Evolutionary conservation across 2,797 vertebrate genomes (phyloP).

Genomic region (Hemitrygon akajei): DNA sequence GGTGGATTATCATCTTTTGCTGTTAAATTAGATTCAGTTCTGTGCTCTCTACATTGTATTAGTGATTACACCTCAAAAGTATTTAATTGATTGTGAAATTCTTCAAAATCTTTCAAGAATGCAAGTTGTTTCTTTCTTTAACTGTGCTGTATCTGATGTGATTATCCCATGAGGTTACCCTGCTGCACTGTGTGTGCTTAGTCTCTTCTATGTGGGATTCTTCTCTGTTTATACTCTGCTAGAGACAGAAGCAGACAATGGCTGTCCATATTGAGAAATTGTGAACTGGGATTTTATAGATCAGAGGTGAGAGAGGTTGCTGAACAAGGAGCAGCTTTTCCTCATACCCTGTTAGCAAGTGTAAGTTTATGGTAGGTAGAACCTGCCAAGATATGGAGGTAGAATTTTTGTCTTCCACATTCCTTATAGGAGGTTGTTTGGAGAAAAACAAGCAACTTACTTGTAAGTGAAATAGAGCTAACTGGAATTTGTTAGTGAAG

Average conservation of each 20-base stretch:
- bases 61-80: not conserved
- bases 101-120: not conserved
- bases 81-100: not conserved
- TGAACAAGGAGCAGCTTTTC: not conserved
- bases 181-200: not conserved
- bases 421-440: not conserved
- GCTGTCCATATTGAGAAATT: not conserved
- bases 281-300: not conserved
- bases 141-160: not conserved
- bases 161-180: not conserved
- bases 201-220: not conserved
- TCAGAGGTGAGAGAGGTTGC: not conserved
- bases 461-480: not conserved
- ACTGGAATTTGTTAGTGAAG: not conserved
- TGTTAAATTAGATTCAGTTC: not conserved
- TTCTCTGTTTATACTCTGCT: not conserved
- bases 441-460: not conserved
- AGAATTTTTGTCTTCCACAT: not conserved
- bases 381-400: not conserved
- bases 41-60: not conserved
- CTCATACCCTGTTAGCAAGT: not conserved
- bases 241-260: not conserved
- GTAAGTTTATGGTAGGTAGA: not conserved
- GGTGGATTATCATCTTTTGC: not conserved
- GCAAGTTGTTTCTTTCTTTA: not conserved